Base-by-base conservation (phyloP, 1,140 invertebrate species). In the Drosophila kepulauana region DNA sequence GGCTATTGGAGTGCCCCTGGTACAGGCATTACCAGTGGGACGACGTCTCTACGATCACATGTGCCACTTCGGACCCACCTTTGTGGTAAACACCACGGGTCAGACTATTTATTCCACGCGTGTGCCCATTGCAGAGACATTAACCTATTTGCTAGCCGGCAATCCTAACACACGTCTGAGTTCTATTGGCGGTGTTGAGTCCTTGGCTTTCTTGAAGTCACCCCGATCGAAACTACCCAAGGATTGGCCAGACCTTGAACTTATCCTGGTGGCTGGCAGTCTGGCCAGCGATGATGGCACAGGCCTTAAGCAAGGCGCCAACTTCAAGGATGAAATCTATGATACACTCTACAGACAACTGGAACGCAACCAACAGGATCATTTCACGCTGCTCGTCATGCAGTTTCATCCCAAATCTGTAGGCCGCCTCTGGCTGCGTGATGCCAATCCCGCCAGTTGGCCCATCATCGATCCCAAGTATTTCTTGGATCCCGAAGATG, bases 401-500 rank as follows among this genome's bases (percentile, higher is more conserved):
- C 88, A 97, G 0, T 93, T 97, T 28, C 94, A 96, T 89, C 97
- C 97, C 0, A 94, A 95, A 89, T 97, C 96, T 0, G 93, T 94
- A 61, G 97, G 97, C 2, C 94, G 94, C 15, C 69, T 98, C 2
- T 94, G 93, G 73, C 91, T 98, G 1, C 93, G 92, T 67, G 95
- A 95, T 5, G 95, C 93, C 7, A 95, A 98, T 93, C 97, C 97
- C 0, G 94, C 95, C 20, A 94, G 96, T 7, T 94, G 95, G 80
- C 97, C 97, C 0, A 93, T 95, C 35, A 94, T 98, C 35, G 94
- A 97, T 82, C 95, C 96, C 0, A 96, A 96, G 69, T 97, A 96
- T 81, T 95, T 97, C 64, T 92, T 93, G 1, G 93, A 95, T 65
- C 93, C 93, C n/a, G 93, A 94, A 30, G 96, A 97, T 80, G 75